Evolutionary conservation across 2,888 invertebrate genomes (phyloP).

Genomic region (Pyralis farinalis): DNA sequence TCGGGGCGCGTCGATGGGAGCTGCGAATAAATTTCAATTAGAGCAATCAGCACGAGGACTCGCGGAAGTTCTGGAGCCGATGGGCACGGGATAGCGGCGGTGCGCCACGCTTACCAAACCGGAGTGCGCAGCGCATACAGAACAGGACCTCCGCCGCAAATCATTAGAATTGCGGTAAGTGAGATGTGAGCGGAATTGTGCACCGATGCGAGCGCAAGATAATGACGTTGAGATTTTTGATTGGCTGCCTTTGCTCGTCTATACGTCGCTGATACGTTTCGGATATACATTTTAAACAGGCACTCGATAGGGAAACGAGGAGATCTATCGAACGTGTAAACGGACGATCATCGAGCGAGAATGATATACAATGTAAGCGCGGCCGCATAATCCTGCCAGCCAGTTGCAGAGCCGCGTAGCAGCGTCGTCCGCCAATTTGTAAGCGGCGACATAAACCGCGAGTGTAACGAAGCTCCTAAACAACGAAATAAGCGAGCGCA

Average conservation of each 20-base stretch:
- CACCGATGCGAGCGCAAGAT: conserved; percentile 55
- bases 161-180: conserved; percentile 75
- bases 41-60: conserved; percentile 58
- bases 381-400: conserved; percentile 41
- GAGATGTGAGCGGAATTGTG: conserved; percentile 72
- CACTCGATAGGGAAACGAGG: not conserved
- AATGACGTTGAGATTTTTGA: conserved; percentile 40
- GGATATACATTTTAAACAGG: conserved; percentile 1
- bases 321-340: conserved; percentile 35
- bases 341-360: conserved; percentile 32
- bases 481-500: conserved; percentile 59
- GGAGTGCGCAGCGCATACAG: conserved; percentile 61
- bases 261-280: conserved; percentile 1
- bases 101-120: conserved; percentile 55
- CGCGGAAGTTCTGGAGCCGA: conserved; percentile 64
- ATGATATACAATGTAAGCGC: conserved; percentile 52
- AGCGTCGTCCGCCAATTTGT: conserved; percentile 70
- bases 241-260: conserved; percentile 2
- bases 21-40: conserved; percentile 72
- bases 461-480: conserved; percentile 75
- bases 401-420: conserved; percentile 42
- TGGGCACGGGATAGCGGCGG: conserved; percentile 51
- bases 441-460: conserved; percentile 68
- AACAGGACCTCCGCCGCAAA: conserved; percentile 68
- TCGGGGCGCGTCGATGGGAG: conserved; percentile 37